Evolutionary conservation across 1,140 invertebrate genomes (phyloP), one percentile per base, ranked within the genome.

Genomic region (Drosophila seguyi): DNA sequence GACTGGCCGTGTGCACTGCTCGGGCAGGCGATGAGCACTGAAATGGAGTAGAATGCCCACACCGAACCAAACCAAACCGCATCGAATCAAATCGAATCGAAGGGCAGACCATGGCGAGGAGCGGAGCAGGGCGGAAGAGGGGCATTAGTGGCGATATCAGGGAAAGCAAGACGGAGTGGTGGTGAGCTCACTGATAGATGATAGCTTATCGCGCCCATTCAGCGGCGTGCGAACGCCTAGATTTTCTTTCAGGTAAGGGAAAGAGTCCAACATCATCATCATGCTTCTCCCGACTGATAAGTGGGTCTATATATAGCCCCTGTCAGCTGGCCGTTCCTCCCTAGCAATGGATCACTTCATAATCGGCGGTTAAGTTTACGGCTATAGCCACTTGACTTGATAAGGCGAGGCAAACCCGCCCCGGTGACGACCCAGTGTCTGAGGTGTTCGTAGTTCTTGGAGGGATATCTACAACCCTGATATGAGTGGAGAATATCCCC

Each of bases 1-100:
- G 25, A 25, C 25, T 25, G 25, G 25, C 25, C 25, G 25, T 81
- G 56, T 69, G 61, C 56, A 34, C 62, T 72, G 57, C 61, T 42
- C 62, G 80, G 75, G 62, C 60, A 66, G 59, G 73, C 77, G 71
- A 79, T 79, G 77, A 91, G 69, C 63, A 91, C 90, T 91, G 90
- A 86, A 91, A 91, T 69, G 68, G 45, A 44, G 66, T 34, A 44
- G 47, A 81, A 41, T 22, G 11, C 8, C 66, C 66, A 67, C 22
- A 31, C 47, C 66, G 62, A 69, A 67, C 66, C 66, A 69, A 67
- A 69, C 66, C 66, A 69, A 69, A 36, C 66, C 66, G 61, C 66
- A 69, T 66, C 68, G 36, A 59, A 71, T 22, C 52, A 31, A 72
- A 57, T 71, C 29, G 62, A 44, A 48, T n/a, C 60, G 60, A 38